A percentile compares a stretch with the other conserved stretches of the same genome.
These are phyloP conservation scores for Spheniscus humboldti DNA, from an alignment of 2,797 vertebrate genomes.

Conservation along the genomic window DNA sequence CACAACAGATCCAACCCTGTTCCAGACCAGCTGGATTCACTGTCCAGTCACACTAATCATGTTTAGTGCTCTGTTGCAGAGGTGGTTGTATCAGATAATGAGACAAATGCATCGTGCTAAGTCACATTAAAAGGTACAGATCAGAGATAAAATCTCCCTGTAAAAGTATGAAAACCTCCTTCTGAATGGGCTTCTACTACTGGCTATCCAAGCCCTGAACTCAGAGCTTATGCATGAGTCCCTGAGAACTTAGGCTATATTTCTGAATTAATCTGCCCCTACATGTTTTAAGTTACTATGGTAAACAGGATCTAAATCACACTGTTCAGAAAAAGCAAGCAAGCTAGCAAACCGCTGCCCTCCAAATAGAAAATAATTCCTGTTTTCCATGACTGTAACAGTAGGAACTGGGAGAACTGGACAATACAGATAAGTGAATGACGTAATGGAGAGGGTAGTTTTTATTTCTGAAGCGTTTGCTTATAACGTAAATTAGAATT, in stretches of 20 bases:
- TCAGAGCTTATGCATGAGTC: accelerated
- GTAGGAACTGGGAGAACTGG: background rate
- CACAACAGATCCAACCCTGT: background rate
- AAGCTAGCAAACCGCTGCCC: background rate
- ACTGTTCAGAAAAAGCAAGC: background rate
- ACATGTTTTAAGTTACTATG: background rate
- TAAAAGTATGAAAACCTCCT: background rate
- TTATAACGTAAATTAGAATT: background rate
- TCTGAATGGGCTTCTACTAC: background rate
- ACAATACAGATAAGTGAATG: accelerated
- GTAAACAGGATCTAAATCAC: background rate
- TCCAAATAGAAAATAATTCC: background rate
- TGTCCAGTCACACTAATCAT: background rate
- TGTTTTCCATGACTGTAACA: background rate
- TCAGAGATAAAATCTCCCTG: background rate
- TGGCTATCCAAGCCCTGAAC: background rate
- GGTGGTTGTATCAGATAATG: background rate
- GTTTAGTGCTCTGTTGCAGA: background rate
- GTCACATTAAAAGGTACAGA: background rate
- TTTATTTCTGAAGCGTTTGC: background rate
- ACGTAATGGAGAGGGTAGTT: background rate
- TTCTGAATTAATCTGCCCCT: background rate
- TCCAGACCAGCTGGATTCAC: background rate
- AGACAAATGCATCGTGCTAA: accelerated
- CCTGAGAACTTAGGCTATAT: background rate